These are phyloP conservation scores for Drosophila fungiperda DNA, from an alignment of 2,888 invertebrate genomes.

Conservation along the genomic window DNA sequence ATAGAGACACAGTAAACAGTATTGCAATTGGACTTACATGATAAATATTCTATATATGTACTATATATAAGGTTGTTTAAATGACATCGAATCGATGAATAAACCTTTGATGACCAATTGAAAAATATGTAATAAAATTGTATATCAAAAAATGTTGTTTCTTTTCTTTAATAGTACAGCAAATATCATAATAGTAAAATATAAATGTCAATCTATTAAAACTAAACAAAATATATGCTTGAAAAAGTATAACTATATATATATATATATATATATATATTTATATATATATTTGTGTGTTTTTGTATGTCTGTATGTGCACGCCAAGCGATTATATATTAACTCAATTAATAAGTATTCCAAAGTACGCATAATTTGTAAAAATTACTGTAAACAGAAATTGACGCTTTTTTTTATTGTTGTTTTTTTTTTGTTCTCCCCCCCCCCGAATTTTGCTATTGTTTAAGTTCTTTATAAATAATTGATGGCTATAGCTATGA, in stretches of 20 bases:
- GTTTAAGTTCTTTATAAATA: conserved; percentile 48
- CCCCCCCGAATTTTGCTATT: not conserved
- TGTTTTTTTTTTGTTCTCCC: not conserved
- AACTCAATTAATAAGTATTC: conserved; percentile 26
- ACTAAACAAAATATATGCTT: conserved; percentile 22
- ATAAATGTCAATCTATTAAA: conserved; percentile 39
- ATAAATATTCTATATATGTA: not conserved
- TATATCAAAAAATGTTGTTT: conserved; percentile 12
- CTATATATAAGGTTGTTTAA: not conserved
- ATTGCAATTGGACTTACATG: not conserved
- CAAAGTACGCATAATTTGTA: conserved; percentile 5
- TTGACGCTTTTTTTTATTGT: conserved; percentile 15
- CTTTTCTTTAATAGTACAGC: conserved; percentile 45
- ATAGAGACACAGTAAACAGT: not conserved
- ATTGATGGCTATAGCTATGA: conserved; percentile 41
- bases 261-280: conserved; percentile 6
- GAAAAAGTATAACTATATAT: not conserved
- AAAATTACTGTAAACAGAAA: conserved; percentile 9
- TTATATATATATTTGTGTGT: not conserved
- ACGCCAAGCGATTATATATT: not conserved
- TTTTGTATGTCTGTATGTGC: not conserved
- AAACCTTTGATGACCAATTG: not conserved
- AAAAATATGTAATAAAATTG: not conserved
- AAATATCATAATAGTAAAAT: conserved; percentile 38
- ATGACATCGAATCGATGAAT: not conserved